Evolutionary conservation across 2,113 vertebrate genomes (phyloP).

Genomic region (Hipposideros armiger): DNA sequence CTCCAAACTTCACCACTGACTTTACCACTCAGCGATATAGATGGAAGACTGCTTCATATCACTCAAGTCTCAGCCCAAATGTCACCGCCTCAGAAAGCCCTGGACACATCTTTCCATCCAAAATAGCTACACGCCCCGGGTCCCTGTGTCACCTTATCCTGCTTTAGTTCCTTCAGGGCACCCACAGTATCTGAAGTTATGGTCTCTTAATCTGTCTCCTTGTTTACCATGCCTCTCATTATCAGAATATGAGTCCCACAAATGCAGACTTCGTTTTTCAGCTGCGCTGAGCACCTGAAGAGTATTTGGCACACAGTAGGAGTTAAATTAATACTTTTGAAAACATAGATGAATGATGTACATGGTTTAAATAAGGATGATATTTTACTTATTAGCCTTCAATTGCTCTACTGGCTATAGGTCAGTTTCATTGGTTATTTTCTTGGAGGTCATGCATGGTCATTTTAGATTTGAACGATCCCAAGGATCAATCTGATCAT

Average conservation of each 20-base stretch:
- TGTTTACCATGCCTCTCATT: neutral
- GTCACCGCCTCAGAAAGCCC: neutral
- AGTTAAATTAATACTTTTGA: neutral
- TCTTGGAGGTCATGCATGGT: neutral
- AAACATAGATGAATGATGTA: neutral
- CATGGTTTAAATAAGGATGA: neutral
- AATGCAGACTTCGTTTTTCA: neutral
- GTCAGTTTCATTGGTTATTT: neutral
- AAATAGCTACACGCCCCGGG: no score
- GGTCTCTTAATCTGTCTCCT: neutral
- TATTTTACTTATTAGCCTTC: slow-evolving; percentile 15
- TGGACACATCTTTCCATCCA: neutral
- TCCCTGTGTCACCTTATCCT: no score
- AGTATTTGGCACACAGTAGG: neutral
- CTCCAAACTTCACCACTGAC: neutral
- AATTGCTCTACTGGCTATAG: neutral
- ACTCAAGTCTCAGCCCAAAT: neutral
- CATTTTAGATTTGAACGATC: slow-evolving; percentile 13
- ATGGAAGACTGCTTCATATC: neutral
- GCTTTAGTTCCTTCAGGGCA: neutral
- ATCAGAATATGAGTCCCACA: neutral
- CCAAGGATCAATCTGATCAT: neutral
- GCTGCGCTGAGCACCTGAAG: neutral
- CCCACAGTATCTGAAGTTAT: neutral
- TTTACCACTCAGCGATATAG: neutral